Evolutionary conservation across 2,888 invertebrate genomes (phyloP).

Genomic region (Leptopilina syphax): DNA sequence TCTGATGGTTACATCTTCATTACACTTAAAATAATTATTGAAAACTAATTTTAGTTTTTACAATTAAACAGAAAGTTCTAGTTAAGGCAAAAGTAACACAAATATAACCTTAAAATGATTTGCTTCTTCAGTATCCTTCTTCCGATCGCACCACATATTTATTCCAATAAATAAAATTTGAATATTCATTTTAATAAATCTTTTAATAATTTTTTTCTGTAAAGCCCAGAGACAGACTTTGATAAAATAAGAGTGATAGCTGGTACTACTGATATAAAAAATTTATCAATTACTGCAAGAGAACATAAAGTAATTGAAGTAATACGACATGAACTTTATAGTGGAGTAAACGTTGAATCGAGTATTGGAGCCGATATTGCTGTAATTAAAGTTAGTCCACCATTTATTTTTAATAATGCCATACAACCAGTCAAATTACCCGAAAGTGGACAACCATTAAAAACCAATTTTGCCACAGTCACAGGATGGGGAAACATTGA

Average conservation of each 20-base stretch:
- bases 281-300: slow-evolving; percentile 78
- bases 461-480: neutral
- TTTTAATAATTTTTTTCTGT: neutral
- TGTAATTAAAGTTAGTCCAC: slow-evolving; percentile 7
- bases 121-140: too few relatives aligned
- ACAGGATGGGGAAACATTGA: slow-evolving; percentile 45
- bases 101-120: too few relatives aligned
- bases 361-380: slow-evolving; percentile 37
- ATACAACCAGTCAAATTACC: neutral
- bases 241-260: slow-evolving; percentile 64
- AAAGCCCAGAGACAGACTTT: neutral
- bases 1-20: too few relatives aligned
- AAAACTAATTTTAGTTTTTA: too few relatives aligned
- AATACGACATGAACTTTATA: slow-evolving; percentile 78
- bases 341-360: slow-evolving; percentile 60
- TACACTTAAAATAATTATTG: too few relatives aligned
- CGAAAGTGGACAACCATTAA: neutral
- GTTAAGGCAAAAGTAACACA: too few relatives aligned
- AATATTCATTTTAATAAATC: too few relatives aligned
- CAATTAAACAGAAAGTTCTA: too few relatives aligned
- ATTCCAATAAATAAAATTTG: too few relatives aligned
- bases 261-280: slow-evolving; percentile 78
- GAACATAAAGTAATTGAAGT: slow-evolving; percentile 75
- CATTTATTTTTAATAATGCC: neutral
- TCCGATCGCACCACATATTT: too few relatives aligned